Conservation (phyloP, 1,140 invertebrate species). For the Melitaea cinxia region DNA sequence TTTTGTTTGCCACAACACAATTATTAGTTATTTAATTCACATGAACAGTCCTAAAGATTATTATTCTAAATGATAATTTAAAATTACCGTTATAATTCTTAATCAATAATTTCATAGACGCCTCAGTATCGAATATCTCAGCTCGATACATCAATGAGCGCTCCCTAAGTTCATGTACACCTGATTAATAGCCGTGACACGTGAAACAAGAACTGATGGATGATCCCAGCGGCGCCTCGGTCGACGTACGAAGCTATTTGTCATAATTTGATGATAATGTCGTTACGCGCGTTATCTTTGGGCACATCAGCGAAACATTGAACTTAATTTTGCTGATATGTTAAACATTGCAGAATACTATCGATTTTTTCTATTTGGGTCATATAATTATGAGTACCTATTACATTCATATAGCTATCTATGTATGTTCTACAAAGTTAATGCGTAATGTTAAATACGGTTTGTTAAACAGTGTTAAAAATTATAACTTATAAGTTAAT, state of each 20-base stretch:
- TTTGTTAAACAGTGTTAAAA: too few species aligned
- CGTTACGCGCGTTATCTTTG: slow-evolving; percentile 39
- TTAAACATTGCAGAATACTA: too few species aligned
- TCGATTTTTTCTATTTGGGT: background rate
- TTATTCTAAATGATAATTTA: background rate
- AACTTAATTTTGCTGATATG: slow-evolving; percentile 2
- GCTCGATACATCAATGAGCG: slow-evolving; percentile 15
- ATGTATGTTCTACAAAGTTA: too few species aligned
- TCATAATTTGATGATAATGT: slow-evolving; percentile 60
- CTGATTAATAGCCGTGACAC: slow-evolving; percentile 40
- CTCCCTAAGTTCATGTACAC: slow-evolving; percentile 24
- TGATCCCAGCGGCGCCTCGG: slow-evolving; percentile 32
- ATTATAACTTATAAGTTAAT: too few species aligned
- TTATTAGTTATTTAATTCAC: too few species aligned
- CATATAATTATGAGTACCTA: too few species aligned
- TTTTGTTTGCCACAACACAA: too few species aligned
- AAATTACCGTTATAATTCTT: background rate
- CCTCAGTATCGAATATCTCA: slow-evolving; percentile 4
- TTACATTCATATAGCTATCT: too few species aligned
- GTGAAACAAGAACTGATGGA: slow-evolving; percentile 49
- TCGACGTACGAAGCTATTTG: slow-evolving; percentile 45
- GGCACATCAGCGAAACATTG: slow-evolving; percentile 27
- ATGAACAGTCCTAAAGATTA: too few species aligned
- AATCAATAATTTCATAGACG: background rate
- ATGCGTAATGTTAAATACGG: too few species aligned